Evolutionary conservation across 2,797 vertebrate species (phyloP).

Genomic region (Poeciliopsis gracilis): DNA sequence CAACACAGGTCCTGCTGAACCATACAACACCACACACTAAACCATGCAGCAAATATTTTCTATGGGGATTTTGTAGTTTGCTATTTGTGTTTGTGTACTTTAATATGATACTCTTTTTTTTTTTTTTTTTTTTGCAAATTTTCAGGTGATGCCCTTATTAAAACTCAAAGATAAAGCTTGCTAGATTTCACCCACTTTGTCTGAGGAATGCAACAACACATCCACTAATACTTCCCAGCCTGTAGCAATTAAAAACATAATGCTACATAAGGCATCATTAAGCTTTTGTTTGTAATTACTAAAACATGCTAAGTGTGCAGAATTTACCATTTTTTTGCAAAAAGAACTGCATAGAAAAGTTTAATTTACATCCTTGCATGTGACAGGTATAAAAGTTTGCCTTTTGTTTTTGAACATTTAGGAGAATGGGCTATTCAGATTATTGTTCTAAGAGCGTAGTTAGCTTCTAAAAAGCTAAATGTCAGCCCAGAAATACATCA

Average conservation of each 20-base stretch:
- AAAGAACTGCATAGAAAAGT: background rate
- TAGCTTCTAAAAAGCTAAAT: conserved; percentile 19
- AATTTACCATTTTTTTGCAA: background rate
- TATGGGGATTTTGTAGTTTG: conserved; percentile 11
- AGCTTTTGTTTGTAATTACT: conserved; percentile 47
- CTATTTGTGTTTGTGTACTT: background rate
- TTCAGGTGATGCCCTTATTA: conserved; percentile 17
- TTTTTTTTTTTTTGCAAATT: background rate
- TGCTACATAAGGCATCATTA: conserved; percentile 17
- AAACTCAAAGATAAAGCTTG: conserved; percentile 24
- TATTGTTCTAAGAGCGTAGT: conserved; percentile 28
- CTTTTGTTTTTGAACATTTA: conserved; percentile 25
- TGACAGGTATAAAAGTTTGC: conserved; percentile 23
- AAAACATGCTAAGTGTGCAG: conserved; percentile 6
- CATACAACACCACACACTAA: conserved; percentile 20
- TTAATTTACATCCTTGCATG: conserved; percentile 14
- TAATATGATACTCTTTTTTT: conserved; percentile 23
- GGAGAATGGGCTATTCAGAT: conserved; percentile 40
- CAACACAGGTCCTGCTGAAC: conserved; percentile 6
- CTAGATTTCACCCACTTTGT: conserved; percentile 50
- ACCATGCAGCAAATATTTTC: background rate
- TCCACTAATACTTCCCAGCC: conserved; percentile 34
- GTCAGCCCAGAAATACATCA: conserved; percentile 14
- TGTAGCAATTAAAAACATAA: conserved; percentile 22
- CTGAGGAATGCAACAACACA: conserved; percentile 62